phyloP scores from a whole-genome alignment of 2,797 vertebrate genomes.

The Lagodon rhomboides region DNA sequence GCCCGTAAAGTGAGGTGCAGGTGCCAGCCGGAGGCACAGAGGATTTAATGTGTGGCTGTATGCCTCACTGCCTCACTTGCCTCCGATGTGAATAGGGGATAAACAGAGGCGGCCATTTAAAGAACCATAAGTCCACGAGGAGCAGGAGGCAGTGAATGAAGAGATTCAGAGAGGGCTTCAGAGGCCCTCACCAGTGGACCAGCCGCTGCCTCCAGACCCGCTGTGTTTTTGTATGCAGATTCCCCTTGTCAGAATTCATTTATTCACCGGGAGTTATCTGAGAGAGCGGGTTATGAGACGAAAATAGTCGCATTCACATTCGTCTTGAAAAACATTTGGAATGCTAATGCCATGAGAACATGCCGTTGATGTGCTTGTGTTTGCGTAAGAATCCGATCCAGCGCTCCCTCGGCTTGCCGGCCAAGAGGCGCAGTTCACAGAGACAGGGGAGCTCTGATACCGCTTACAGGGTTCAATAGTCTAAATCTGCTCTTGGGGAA shows the following conservation, averaged over 20 bases:
- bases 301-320: constrained; percentile 83
- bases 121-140: constrained; percentile 62
- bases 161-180: constrained; percentile 73
- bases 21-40: constrained; percentile 65
- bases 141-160: constrained; percentile 74
- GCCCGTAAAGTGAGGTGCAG: constrained; percentile 61
- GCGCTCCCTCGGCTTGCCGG: constrained; percentile 57
- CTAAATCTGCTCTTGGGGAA: constrained; percentile 63
- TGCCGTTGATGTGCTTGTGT: constrained; percentile 75
- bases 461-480: constrained; percentile 68
- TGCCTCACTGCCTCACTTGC: constrained; percentile 56
- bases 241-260: constrained; percentile 84
- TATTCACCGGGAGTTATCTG: constrained; percentile 79
- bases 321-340: constrained; percentile 77
- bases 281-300: constrained; percentile 74
- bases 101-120: constrained; percentile 80
- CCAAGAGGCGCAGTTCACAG: constrained; percentile 57
- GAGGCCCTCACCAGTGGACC: constrained; percentile 67
- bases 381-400: constrained; percentile 80
- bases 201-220: constrained; percentile 67
- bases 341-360: constrained; percentile 81
- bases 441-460: constrained; percentile 75
- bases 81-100: constrained; percentile 54
- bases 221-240: constrained; percentile 86
- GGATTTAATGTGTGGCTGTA: constrained; percentile 68